These are phyloP conservation scores for Parnassius mnemosyne DNA, from an alignment of 2,888 invertebrate genomes.

Conservation along the genomic window DNA sequence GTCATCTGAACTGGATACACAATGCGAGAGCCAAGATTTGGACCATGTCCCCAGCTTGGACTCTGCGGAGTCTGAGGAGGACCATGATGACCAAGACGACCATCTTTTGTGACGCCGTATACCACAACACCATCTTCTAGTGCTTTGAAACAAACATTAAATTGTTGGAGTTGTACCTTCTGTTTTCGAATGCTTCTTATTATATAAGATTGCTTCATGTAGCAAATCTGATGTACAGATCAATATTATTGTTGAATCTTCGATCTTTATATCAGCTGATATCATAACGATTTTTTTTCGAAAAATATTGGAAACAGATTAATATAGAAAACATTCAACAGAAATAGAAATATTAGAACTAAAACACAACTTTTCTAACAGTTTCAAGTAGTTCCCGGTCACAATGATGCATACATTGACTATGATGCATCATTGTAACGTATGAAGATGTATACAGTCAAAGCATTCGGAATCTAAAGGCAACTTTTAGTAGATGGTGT, in stretches of 20 bases:
- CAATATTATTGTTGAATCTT: not conserved
- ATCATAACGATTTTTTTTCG: too few species aligned
- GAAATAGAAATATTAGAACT: too few species aligned
- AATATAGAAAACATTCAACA: too few species aligned
- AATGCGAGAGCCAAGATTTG: slow-evolving; percentile 76
- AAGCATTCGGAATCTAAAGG: slow-evolving; percentile 35
- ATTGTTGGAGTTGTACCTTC: slow-evolving; percentile 44
- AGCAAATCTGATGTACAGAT: not conserved
- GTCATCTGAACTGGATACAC: slow-evolving; percentile 76
- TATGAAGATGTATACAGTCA: not conserved
- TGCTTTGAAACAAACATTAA: slow-evolving; percentile 60
- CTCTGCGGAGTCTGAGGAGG: slow-evolving; percentile 71
- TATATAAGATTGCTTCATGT: slow-evolving; percentile 2
- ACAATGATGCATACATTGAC: too few species aligned
- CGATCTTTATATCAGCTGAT: not conserved
- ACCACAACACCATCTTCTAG: slow-evolving; percentile 66
- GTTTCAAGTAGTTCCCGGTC: too few species aligned
- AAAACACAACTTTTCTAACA: too few species aligned
- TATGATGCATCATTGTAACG: too few species aligned
- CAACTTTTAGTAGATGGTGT: slow-evolving; percentile 34
- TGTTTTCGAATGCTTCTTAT: slow-evolving; percentile 17
- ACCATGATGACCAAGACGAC: slow-evolving; percentile 69
- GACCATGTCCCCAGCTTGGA: slow-evolving; percentile 69
- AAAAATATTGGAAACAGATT: too few species aligned
- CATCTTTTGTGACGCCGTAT: slow-evolving; percentile 79